Conservation (phyloP, 2,113 vertebrate genomes). For the Phaethornis superciliosus region DNA sequence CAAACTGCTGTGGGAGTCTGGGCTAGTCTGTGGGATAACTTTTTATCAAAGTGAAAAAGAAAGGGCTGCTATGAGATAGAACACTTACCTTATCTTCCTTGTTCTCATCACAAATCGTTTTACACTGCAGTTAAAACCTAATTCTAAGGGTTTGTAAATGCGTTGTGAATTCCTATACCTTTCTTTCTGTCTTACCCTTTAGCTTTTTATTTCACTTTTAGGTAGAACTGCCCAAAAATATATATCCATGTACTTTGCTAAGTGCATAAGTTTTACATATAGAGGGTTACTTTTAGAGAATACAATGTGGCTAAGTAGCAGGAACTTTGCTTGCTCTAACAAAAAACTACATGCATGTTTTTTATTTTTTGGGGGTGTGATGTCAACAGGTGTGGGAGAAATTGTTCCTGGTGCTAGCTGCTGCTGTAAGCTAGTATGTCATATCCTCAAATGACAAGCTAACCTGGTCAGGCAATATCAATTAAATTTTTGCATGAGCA, state of each 20-base stretch:
- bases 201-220: not conserved
- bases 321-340: not conserved
- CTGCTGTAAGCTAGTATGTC: not conserved
- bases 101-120: not conserved
- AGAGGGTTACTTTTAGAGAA: not conserved
- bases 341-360: not conserved
- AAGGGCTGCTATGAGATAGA: not conserved
- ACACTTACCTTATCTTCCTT: not conserved
- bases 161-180: not conserved
- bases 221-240: not conserved
- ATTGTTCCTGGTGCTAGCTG: not conserved
- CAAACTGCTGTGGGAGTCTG: not conserved
- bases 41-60: not conserved
- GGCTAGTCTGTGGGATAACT: not conserved
- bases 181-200: not conserved
- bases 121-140: not conserved
- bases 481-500: not conserved
- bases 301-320: not conserved
- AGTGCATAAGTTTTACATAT: not conserved
- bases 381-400: not conserved
- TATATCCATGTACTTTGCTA: not conserved
- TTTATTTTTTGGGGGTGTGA: accelerated
- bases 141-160: not conserved
- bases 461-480: not conserved
- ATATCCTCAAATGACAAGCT: not conserved